A percentile compares a stretch with the other conserved stretches of the same genome.
Conservation (phyloP, 92 coral and sea anemone genomes). For the Zoanthus gigantus region DNA sequence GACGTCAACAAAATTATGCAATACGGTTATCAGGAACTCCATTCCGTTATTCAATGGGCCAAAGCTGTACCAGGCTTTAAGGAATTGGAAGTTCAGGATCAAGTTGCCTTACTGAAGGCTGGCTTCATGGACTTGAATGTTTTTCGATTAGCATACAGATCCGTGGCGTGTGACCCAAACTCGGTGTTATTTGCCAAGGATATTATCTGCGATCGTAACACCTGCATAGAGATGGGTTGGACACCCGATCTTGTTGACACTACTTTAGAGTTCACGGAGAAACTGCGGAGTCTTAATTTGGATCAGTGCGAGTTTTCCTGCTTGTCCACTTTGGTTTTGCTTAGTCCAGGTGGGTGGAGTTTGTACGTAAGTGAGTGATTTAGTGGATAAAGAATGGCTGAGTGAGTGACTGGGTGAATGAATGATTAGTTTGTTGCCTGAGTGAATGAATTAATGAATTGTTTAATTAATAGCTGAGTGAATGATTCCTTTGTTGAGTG, state of each 20-base stretch:
- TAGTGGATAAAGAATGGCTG: no score
- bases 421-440: no score
- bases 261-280: conserved; percentile 91
- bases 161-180: conserved; percentile 82
- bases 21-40: conserved; percentile 86
- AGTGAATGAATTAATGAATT: no score
- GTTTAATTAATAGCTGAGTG: no score
- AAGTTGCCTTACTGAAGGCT: conserved; percentile 84
- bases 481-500: no score
- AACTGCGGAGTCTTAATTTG: conserved; percentile 80
- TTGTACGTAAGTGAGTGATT: no score
- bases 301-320: conserved; percentile 94
- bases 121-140: conserved; percentile 95
- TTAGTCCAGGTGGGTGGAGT: conserved; percentile 83
- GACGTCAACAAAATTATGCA: conserved; percentile 81
- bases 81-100: conserved; percentile 84
- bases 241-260: conserved; percentile 82
- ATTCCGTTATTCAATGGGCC: conserved; percentile 87
- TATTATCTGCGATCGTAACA: conserved; percentile 61
- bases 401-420: no score
- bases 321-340: conserved; percentile 81
- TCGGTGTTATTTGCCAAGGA: conserved; percentile 79
- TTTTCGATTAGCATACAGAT: conserved; percentile 91
- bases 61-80: conserved; percentile 93
- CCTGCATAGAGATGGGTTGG: conserved; percentile 90